Evolutionary conservation across 2,797 vertebrate genomes (phyloP).

Genomic region (Sebastes hubbsi): DNA sequence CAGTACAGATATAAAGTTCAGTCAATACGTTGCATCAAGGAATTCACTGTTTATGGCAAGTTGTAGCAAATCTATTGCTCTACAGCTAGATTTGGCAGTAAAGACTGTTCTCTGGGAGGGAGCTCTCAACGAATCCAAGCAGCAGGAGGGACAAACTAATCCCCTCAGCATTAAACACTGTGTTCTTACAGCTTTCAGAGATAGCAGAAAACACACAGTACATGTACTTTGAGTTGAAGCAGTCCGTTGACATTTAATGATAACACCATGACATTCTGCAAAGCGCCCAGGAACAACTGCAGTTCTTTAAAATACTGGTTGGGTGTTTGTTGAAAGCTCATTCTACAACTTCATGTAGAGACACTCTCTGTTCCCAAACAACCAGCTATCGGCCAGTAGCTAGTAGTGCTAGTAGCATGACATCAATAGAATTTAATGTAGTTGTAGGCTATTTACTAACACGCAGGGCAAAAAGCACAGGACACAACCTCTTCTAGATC

Average conservation of each 20-base stretch:
- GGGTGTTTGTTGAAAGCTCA: not conserved
- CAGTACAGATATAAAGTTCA: not conserved
- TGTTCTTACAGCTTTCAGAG: not conserved
- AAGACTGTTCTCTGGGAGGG: not conserved
- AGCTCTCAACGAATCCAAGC: not conserved
- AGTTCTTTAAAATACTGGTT: not conserved
- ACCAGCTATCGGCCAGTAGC: too few relatives aligned
- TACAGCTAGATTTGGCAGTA: not conserved
- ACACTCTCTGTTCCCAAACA: not conserved
- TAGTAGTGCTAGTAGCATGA: too few relatives aligned
- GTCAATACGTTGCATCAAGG: not conserved
- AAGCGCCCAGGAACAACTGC: too few relatives aligned
- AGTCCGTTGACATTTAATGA: not conserved
- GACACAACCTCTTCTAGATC: too few relatives aligned
- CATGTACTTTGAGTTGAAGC: not conserved
- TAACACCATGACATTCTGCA: not conserved
- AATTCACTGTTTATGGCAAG: not conserved
- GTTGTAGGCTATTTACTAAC: too few relatives aligned
- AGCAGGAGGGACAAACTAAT: not conserved
- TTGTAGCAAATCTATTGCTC: not conserved
- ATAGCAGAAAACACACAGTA: not conserved
- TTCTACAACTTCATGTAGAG: not conserved
- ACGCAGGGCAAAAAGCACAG: too few relatives aligned
- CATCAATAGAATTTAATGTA: too few relatives aligned
- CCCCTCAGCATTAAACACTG: not conserved